Evolutionary conservation across 2,797 vertebrate species (phyloP), one percentile per base, ranked within the genome.

Genomic region (Rhabdophis nuchalis): DNA sequence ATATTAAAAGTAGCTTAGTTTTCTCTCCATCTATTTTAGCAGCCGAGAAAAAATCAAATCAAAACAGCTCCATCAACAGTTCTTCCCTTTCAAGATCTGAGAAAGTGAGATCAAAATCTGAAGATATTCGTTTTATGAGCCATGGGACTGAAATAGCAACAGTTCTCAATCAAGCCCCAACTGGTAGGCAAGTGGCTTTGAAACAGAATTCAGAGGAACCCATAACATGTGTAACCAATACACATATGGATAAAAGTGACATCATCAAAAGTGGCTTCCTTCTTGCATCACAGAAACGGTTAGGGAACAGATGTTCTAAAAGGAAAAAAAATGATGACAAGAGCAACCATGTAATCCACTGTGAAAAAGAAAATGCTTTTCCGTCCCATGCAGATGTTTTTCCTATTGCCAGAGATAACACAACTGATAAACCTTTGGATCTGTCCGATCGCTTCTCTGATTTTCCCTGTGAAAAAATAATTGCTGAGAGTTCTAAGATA

Each of bases 401-500:
- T 54, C 92, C 60, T 88, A 1, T 94, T n/a, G 1, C 92, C 72
- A 96, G 94, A 90, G 97, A 97, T 0, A 93, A 93, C 32, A 25
- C 89, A 7, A 93, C 88, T 90, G 97, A 98, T 94, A 98, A 97
- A 89, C 98, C 97, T 64, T 95, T 98, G 94, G 98, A 98, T 96
- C 96, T 98, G 1, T 98, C 98, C 13, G 98, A 98, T 96, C 96
- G 96, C 41, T 97, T 97, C 95, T 97, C 97, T 41, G 94, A 93
- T 93, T 77, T 72, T 94, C 95, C 92, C 57, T 94, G 94, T 88
- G 96, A 96, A 91, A 97, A 97, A 72, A 98, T 94, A 92, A 95
- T 20, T 90, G 91, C 96, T 57, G 97, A 97, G 56, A 92, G 36
- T 8, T 94, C 92, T 93, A 98, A 96, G 96, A 96, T 92, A 53